Evolutionary conservation across 1,140 invertebrate species (phyloP), one percentile per base, ranked within the genome.

Genomic region (Frieseomelitta varia): DNA sequence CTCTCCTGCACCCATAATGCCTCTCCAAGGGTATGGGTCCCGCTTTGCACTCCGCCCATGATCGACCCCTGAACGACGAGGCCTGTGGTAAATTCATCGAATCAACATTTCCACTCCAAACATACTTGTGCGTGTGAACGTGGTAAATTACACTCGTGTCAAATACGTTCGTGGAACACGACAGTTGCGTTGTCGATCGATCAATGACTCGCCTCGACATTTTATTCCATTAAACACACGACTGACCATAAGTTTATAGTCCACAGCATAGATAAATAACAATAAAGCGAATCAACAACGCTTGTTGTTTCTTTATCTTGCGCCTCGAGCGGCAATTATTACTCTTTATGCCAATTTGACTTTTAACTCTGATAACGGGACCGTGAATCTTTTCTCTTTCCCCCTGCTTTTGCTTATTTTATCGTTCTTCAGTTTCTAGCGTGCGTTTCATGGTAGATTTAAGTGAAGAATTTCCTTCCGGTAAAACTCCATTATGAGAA

Each of bases 21-120:
- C 75, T 94, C 94, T 11, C 94, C 94, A 56, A 95, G 91, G 89
- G 90, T 94, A 78, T 94, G 94, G 67, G 93, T 90, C 80, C 94
- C 93, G 85, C 94, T 94, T 55, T 95, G 94, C 63, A 93, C 92
- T 68, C 94, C 94, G 30, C 94, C 94, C 94, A 95, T 95, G 79
- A 71, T 81, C 69, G 68, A 89, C 67, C 79, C 75, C 53, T 72
- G 63, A 71, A 79, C 81, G 73, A 73, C 72, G 82, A 89, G 77
- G 81, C 82, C 88, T 89, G 67, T 55, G 74, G 63, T 27, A 34
- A 61, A 63, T 47, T 63, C 27, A 63, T n/a, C 4, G 10, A 58
- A n/a, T 71, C 24, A 69, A n/a, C 12, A 24, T 71, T 47, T 15
- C 24, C 12, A 47, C 6, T 1, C 24, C 1, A 17, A 30, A 51